Evolutionary conservation across 2,888 invertebrate species (phyloP), one percentile per base, ranked within the genome.

Genomic region (Phlogophora meticulosa): DNA sequence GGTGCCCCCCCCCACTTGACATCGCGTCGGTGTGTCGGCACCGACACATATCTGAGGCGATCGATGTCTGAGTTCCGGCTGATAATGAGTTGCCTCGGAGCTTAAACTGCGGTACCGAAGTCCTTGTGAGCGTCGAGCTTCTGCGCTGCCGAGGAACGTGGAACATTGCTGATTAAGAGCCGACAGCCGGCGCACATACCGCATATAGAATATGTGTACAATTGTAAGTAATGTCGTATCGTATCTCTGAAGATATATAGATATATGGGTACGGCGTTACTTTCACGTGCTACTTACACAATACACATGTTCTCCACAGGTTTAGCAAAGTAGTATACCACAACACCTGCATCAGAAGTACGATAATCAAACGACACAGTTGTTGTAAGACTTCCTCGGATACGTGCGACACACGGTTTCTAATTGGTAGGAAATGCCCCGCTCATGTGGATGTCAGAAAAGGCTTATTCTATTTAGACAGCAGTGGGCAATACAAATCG

Each of bases 41-140:
- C 32, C 38, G 24, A 28, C 45, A 43, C 45, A 49, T 49, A 32
- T 51, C 34, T 42, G 38, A 28, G 43, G 51, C 76, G 76, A 64
- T 60, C 76, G 64, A 70, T 64, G 70, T 13, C 63, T 20, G 28
- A 38, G 42, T 63, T 60, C 56, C 64, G 58, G 49, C 56, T 45
- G 64, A 76, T 53, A 69, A 74, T 38, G 49, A 53, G 38, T 53
- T 38, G 64, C 36, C 11, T 28, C 38, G 34, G 43, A 40, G 52
- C 53, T 38, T 40, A 36, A 20, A 45, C 51, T 58, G 45, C 43
- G 62, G 51, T 59, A n/a, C 59, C 15, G 43, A 52, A 38, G n/a
- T 36, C 13, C 32, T 15, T 55, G 32, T 22, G 67, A 38, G 53
- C 32, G 22, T n/a, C 57, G 13, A 43, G 45, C 20, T 32, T 22